Evolutionary conservation across 2,797 vertebrate species (phyloP).

Genomic region (Momotus momota): DNA sequence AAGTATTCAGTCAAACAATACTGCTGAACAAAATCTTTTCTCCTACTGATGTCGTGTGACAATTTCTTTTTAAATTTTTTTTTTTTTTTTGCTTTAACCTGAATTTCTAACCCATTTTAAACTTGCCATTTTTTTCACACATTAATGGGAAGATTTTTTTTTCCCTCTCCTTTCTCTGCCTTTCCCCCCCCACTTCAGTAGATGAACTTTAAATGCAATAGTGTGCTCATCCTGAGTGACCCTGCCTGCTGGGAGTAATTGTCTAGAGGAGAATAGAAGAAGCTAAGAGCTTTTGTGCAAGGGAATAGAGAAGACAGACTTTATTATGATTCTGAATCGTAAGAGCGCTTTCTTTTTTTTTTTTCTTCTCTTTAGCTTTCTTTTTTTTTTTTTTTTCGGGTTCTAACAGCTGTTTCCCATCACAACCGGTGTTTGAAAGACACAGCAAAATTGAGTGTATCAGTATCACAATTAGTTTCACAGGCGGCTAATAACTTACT

Average conservation of each 20-base stretch:
- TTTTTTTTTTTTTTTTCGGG: neutral
- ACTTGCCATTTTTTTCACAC: slow-evolving; percentile 28
- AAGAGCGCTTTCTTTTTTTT: slow-evolving; percentile 46
- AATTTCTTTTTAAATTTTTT: neutral
- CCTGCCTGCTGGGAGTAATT: slow-evolving; percentile 88
- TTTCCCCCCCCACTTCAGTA: slow-evolving; percentile 14
- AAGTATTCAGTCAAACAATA: slow-evolving; percentile 42
- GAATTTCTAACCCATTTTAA: slow-evolving; percentile 73
- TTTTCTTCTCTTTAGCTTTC: neutral
- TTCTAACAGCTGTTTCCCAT: slow-evolving; percentile 81
- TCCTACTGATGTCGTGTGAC: neutral
- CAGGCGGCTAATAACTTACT: slow-evolving; percentile 78
- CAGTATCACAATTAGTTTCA: slow-evolving; percentile 78
- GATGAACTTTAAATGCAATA: slow-evolving; percentile 75
- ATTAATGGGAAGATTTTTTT: slow-evolving; percentile 37
- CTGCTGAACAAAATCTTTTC: neutral
- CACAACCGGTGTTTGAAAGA: slow-evolving; percentile 79
- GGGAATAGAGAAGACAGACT: slow-evolving; percentile 81
- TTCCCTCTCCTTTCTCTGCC: slow-evolving; percentile 11
- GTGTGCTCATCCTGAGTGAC: slow-evolving; percentile 68
- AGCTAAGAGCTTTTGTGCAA: slow-evolving; percentile 86
- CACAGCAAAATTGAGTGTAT: slow-evolving; percentile 72
- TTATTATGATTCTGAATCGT: slow-evolving; percentile 74
- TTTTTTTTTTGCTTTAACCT: slow-evolving; percentile 35
- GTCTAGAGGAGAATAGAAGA: slow-evolving; percentile 86